phyloP scores from a whole-genome alignment of 1,140 invertebrate species.

The Lethrus apterus region DNA sequence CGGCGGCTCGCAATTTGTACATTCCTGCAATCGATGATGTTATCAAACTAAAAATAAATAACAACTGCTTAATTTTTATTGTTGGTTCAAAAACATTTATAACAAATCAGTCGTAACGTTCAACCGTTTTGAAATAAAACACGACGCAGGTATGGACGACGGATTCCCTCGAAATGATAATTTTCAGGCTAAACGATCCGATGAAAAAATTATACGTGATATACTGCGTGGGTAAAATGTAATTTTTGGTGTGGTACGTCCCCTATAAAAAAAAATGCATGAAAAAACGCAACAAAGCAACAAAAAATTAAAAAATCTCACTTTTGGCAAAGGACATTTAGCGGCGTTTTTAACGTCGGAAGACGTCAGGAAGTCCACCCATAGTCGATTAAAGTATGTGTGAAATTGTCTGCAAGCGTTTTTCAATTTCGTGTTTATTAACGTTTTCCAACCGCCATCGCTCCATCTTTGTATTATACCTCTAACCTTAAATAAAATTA shows the following conservation, averaged over 20 bases:
- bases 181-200: constrained; percentile 7
- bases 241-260: constrained; percentile 3
- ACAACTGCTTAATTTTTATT: no score
- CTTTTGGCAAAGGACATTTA: neutral
- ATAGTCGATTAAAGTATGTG: neutral
- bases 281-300: no score
- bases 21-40: no score
- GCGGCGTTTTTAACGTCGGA: neutral
- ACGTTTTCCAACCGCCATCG: constrained; percentile 4
- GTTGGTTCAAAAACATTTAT: no score
- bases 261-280: constrained; percentile 4
- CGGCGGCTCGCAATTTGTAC: no score
- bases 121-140: constrained; percentile 6
- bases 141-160: constrained; percentile 1
- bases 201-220: constrained; percentile 4
- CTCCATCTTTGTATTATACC: neutral
- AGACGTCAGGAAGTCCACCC: constrained; percentile 5
- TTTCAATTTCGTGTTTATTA: neutral
- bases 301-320: no score
- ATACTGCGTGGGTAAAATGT: constrained; percentile 5
- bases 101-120: no score
- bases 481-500: no score
- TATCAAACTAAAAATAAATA: no score
- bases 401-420: neutral
- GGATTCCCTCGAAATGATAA: constrained; percentile 4